phyloP scores from a whole-genome alignment of 2,797 vertebrate species.

The Pseudochaenichthys georgianus region DNA sequence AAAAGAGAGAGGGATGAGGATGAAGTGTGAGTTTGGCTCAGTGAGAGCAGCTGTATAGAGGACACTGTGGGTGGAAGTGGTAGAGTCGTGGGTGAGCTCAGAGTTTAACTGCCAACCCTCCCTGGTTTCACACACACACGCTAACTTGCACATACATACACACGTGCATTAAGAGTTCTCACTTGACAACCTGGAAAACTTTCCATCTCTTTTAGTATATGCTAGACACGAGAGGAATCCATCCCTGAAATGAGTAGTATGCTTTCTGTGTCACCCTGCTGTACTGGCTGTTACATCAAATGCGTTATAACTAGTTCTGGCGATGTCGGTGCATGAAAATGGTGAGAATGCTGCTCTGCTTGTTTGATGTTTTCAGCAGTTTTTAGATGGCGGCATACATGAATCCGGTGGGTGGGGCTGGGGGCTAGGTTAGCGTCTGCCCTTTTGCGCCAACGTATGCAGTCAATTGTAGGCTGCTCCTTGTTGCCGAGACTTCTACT shows the following conservation, averaged over 20 bases:
- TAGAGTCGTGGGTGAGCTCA: conserved; percentile 87
- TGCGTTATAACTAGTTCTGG: conserved; percentile 28
- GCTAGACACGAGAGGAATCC: conserved; percentile 57
- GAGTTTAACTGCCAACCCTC: conserved; percentile 85
- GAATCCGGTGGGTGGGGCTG: conserved; percentile 33
- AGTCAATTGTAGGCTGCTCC: conserved; percentile 85
- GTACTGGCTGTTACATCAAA: conserved; percentile 36
- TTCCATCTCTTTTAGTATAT: conserved; percentile 52
- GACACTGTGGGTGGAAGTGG: conserved; percentile 90
- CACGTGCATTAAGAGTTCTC: conserved; percentile 43
- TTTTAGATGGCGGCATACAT: conserved; percentile 23
- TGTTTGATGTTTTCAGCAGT: conserved; percentile 33
- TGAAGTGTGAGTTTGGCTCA: conserved; percentile 87
- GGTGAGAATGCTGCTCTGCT: conserved; percentile 31
- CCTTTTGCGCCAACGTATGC: conserved; percentile 63
- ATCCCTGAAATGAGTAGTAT: conserved; percentile 52
- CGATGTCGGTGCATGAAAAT: conserved; percentile 6
- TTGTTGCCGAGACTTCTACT: conserved; percentile 78
- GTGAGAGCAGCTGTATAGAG: conserved; percentile 89
- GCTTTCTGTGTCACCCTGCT: conserved; percentile 51
- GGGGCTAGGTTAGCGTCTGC: conserved; percentile 49
- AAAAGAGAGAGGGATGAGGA: conserved; percentile 74
- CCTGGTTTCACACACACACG: conserved; percentile 75
- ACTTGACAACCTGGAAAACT: conserved; percentile 66
- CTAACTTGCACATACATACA: conserved; percentile 28